Conservation (phyloP, 2,888 invertebrate genomes). For the Panorpa germanica region DNA sequence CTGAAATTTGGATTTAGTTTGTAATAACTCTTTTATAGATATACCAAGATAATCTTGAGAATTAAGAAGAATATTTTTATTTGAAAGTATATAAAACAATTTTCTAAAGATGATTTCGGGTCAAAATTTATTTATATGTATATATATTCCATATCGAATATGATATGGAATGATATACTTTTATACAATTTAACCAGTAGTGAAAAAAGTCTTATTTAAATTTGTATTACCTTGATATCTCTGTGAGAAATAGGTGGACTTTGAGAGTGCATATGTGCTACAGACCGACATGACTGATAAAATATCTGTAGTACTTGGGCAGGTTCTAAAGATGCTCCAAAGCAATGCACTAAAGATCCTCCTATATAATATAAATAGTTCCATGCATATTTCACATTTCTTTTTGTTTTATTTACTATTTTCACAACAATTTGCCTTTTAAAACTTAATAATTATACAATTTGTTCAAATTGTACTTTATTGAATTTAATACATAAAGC, state of each 20-base stretch:
- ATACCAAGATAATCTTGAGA: no score
- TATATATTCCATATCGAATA: constrained; percentile 3
- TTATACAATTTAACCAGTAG: not conserved
- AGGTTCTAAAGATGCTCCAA: constrained; percentile 20
- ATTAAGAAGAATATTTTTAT: no score
- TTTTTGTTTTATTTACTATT: no score
- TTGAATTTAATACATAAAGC: constrained; percentile 6
- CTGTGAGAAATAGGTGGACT: constrained; percentile 83
- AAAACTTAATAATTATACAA: no score
- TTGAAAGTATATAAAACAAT: no score
- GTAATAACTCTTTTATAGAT: no score
- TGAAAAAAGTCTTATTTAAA: not conserved
- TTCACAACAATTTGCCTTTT: no score
- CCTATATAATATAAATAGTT: constrained; percentile 17
- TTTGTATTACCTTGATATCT: constrained; percentile 64
- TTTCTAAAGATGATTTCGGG: no score
- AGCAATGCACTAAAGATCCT: constrained; percentile 22
- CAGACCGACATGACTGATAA: constrained; percentile 78
- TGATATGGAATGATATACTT: constrained; percentile 1
- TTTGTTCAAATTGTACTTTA: no score
- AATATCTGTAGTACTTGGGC: constrained; percentile 63
- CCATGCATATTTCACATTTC: no score
- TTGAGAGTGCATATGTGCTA: constrained; percentile 86
- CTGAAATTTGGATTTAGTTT: constrained; percentile 19
- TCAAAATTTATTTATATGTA: not conserved